Evolutionary conservation across 2,797 vertebrate genomes (phyloP).

Genomic region (Myotis daubentonii): DNA sequence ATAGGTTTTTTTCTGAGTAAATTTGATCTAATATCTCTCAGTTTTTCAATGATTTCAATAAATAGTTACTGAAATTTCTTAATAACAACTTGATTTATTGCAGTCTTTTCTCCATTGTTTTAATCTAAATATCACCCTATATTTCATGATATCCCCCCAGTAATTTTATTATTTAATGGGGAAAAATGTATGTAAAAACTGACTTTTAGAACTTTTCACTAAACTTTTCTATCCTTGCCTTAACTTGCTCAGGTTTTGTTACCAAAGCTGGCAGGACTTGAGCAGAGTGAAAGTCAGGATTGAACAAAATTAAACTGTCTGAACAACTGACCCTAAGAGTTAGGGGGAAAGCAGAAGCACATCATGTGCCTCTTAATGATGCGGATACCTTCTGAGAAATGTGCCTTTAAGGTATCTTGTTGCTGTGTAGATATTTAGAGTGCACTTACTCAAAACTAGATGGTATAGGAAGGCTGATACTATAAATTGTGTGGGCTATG

Average conservation of each 20-base stretch:
- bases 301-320: neutral
- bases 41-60: constrained; percentile 11
- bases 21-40: neutral
- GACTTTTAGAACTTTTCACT: constrained; percentile 19
- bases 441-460: neutral
- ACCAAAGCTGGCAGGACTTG: neutral
- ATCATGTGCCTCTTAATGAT: too few species aligned
- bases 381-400: neutral
- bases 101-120: neutral
- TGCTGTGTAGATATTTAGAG: neutral
- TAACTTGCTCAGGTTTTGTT: neutral
- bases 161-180: neutral
- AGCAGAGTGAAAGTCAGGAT: neutral
- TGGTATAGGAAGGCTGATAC: neutral
- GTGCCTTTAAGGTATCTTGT: neutral
- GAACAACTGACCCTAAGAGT: neutral
- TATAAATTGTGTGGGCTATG: neutral
- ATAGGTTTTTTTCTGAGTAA: neutral
- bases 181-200: neutral
- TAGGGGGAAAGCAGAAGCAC: neutral
- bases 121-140: neutral
- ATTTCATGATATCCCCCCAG: neutral
- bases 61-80: neutral
- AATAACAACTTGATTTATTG: neutral
- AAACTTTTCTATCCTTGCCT: neutral